Conservation (phyloP, 2,888 invertebrate genomes). For the Eudemis profundana region DNA sequence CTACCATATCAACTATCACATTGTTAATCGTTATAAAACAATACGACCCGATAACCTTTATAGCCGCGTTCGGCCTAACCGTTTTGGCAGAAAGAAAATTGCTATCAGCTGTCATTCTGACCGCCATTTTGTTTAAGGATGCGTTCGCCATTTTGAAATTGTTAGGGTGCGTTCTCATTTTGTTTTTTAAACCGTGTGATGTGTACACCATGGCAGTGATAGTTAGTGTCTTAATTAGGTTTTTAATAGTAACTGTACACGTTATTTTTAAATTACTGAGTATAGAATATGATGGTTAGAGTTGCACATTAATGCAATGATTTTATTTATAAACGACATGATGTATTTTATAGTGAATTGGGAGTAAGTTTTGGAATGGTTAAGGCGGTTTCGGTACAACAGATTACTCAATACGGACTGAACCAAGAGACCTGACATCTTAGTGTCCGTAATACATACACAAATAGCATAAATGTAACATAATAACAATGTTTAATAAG, state of each 20-base stretch:
- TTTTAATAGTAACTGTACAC: conserved; percentile 68
- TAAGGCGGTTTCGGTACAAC: conserved; percentile 69
- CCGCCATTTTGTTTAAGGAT: conserved; percentile 65
- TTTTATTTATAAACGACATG: conserved; percentile 44
- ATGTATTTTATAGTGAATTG: conserved; percentile 34
- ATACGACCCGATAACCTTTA: conserved; percentile 60
- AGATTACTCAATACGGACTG: conserved; percentile 53
- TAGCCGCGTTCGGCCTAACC: conserved; percentile 61
- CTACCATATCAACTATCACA: conserved; percentile 61
- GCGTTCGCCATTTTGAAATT: conserved; percentile 57
- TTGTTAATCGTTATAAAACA: conserved; percentile 65
- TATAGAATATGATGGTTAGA: conserved; percentile 51
- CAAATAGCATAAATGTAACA: background rate
- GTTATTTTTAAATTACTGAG: conserved; percentile 67
- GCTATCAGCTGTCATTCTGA: conserved; percentile 54
- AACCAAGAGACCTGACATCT: conserved; percentile 39
- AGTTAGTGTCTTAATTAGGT: conserved; percentile 71
- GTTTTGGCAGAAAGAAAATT: conserved; percentile 60
- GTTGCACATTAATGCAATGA: conserved; percentile 47
- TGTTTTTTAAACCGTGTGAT: conserved; percentile 74
- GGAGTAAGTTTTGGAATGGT: conserved; percentile 52
- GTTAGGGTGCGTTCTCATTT: conserved; percentile 63
- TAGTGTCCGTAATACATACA: conserved; percentile 21
- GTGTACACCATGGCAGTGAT: conserved; percentile 75
- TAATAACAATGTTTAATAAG: background rate